Evolutionary conservation across 2,113 vertebrate genomes (phyloP), one percentile per base, ranked within the genome.

Genomic region (Willisornis vidua): DNA sequence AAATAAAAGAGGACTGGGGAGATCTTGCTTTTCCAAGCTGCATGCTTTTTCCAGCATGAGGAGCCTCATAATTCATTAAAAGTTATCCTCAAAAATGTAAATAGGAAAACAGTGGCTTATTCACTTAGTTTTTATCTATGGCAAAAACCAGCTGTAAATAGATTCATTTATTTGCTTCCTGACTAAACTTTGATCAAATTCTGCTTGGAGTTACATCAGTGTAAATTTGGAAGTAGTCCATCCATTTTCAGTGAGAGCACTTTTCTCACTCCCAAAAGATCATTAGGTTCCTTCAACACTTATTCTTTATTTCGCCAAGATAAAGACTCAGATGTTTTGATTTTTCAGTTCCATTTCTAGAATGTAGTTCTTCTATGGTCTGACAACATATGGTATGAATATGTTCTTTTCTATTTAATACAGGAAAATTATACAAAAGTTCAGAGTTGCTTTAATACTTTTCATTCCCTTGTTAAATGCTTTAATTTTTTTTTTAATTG

Each of bases 391-490:
- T 96, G 94, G 94, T 37, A 86, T 65, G 52, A 92, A 86, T 89
- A 88, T 94, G 85, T 93, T 87, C 41, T 74, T 95, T 93, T 73
- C 55, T 80, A 41, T 86, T 96, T 90, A 86, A 89, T 84, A 74
- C 61, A 89, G 88, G 70, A 94, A 93, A 96, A 96, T 93, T 95
- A 96, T 91, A 86, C 79, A 78, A 75, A 90, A 92, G 24, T 81
- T 92, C 83, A 93, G 76, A 46, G 90, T 84, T 84, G 45, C 76
- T 93, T 75, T 92, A 93, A 92, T 94, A 73, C 52, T 93, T 96
- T 95, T 93, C 58, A 57, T 94, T 90, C 92, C 70, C 61, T 92
- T 96, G 68, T 94, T 94, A 95, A 97, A 94, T 63, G 37, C 52
- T 92, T 87, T 90, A 59, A 19, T 49, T 89, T 76, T 63, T 76